These are phyloP conservation scores for Redunca redunca DNA, from an alignment of 2,113 vertebrate species.

Conservation along the genomic window DNA sequence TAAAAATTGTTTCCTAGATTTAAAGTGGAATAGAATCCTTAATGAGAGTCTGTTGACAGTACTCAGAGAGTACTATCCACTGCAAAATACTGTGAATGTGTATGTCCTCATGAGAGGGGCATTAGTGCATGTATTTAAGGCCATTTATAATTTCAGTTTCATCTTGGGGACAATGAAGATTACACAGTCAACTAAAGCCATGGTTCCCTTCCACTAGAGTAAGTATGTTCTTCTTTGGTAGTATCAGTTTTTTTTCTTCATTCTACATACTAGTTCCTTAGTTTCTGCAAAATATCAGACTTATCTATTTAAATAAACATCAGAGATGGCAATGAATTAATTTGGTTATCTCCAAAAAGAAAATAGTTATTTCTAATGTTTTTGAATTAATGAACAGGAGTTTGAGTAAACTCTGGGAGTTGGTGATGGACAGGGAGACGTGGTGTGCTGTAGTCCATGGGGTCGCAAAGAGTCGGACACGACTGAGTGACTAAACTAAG, in stretches of 20 bases:
- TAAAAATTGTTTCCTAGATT: not conserved
- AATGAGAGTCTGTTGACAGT: not conserved
- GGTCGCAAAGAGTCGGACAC: accelerated
- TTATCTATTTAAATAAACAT: not conserved
- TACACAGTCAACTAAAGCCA: not conserved
- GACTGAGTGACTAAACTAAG: not conserved
- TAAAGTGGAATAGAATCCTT: not conserved
- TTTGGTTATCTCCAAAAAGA: not conserved
- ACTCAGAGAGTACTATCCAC: not conserved
- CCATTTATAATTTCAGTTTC: not conserved
- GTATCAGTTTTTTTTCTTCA: not conserved
- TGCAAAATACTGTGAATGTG: not conserved
- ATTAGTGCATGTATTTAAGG: not conserved
- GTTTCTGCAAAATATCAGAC: not conserved
- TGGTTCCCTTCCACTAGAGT: not conserved
- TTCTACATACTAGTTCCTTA: not conserved
- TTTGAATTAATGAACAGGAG: not conserved
- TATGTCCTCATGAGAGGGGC: not conserved
- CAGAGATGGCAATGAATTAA: not conserved
- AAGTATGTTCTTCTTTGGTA: not conserved
- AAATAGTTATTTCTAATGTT: not conserved
- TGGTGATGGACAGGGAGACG: not conserved
- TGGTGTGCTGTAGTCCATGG: accelerated
- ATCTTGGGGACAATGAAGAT: not conserved
- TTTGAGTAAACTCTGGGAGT: not conserved